Evolutionary conservation across 1,140 invertebrate species (phyloP).

Genomic region (Idris sp.): DNA sequence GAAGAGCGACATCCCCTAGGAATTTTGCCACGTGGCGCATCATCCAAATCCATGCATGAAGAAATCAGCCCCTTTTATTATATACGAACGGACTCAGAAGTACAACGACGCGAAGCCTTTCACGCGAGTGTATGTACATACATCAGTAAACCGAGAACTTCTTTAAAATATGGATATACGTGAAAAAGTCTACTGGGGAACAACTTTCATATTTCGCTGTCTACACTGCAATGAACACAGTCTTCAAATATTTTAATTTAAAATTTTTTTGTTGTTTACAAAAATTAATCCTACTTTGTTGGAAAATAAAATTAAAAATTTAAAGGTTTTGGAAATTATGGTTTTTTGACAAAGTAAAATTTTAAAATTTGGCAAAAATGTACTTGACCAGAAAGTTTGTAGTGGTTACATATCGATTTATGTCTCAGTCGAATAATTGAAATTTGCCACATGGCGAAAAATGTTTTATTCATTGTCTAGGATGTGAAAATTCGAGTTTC

Average conservation of each 20-base stretch:
- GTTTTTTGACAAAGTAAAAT: too few relatives aligned
- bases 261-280: too few relatives aligned
- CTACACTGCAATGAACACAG: slow-evolving; percentile 9
- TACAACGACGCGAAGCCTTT: slow-evolving; percentile 31
- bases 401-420: slow-evolving; percentile 39
- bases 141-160: slow-evolving; percentile 50
- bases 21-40: slow-evolving; percentile 52
- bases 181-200: slow-evolving; percentile 38
- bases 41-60: slow-evolving; percentile 54
- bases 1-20: slow-evolving; percentile 41
- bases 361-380: slow-evolving; percentile 6
- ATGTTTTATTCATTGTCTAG: slow-evolving; percentile 56
- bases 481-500: slow-evolving; percentile 48
- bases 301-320: too few relatives aligned
- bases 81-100: too few relatives aligned
- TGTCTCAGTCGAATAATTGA: slow-evolving; percentile 42
- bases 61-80: slow-evolving; percentile 53
- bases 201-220: slow-evolving; percentile 24
- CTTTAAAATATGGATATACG: slow-evolving; percentile 44
- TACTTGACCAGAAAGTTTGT: not conserved
- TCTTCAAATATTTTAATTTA: not conserved
- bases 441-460: slow-evolving; percentile 36
- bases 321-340: too few relatives aligned
- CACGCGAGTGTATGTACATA: slow-evolving; percentile 41
- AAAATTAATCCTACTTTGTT: too few relatives aligned